These are phyloP conservation scores for Dendronephthya gigantea DNA, from an alignment of 64 coral and sea anemone genomes.

Conservation along the genomic window DNA sequence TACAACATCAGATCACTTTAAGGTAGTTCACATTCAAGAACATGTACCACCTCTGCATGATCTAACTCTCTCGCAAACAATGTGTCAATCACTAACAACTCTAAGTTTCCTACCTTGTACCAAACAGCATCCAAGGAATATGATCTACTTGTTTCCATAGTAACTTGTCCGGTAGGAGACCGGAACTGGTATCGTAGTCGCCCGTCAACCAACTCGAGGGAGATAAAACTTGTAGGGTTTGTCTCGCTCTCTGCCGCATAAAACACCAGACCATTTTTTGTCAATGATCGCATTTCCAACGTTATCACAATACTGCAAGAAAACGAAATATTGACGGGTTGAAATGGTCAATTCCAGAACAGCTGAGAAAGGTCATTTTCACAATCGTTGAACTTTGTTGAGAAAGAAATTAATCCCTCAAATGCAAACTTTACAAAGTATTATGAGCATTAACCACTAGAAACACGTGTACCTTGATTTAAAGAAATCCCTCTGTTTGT, in stretches of 20 bases:
- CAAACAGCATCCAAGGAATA: constrained; percentile 31
- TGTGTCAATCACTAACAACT: neutral
- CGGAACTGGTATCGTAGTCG: constrained; percentile 51
- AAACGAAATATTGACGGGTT: neutral
- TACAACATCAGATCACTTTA: too few relatives aligned
- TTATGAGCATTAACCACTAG: neutral
- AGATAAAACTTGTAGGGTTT: constrained; percentile 62
- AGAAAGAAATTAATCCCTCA: too few relatives aligned
- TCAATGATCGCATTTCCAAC: constrained; percentile 42
- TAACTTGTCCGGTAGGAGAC: constrained; percentile 12
- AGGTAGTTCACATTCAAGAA: too few relatives aligned
- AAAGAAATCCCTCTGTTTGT: constrained; percentile 18
- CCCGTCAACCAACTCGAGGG: constrained; percentile 54
- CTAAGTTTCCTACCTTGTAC: constrained; percentile 35
- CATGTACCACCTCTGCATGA: too few relatives aligned
- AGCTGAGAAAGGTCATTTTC: too few relatives aligned
- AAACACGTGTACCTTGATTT: neutral
- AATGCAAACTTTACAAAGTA: too few relatives aligned
- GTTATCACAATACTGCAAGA: constrained; percentile 45
- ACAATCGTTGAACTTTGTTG: too few relatives aligned
- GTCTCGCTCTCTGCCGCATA: constrained; percentile 56
- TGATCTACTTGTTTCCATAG: constrained; percentile 23
- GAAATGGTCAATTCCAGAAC: neutral
- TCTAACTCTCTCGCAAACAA: neutral
- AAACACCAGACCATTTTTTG: constrained; percentile 52